These are phyloP conservation scores for Pituophis catenifer DNA, from an alignment of 2,113 vertebrate genomes.

Conservation along the genomic window DNA sequence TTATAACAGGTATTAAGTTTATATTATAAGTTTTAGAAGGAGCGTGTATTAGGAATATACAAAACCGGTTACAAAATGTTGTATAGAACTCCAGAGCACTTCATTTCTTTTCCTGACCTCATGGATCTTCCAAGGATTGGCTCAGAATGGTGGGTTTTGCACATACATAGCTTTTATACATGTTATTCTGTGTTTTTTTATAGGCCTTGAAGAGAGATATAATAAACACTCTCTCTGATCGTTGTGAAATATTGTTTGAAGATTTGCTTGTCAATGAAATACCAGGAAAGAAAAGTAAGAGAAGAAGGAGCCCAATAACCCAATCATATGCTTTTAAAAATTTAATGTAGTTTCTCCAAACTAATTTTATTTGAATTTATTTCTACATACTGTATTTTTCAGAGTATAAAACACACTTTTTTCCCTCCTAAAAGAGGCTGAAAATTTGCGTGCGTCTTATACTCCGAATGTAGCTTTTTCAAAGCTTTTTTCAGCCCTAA, in stretches of 20 bases:
- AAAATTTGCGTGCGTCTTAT: too few relatives aligned
- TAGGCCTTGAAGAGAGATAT: conserved; percentile 91
- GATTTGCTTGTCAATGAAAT: conserved; percentile 79
- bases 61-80: not conserved
- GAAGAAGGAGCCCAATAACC: not conserved
- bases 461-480: too few relatives aligned
- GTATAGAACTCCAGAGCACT: not conserved
- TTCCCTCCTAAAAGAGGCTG: too few relatives aligned
- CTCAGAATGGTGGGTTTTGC: not conserved
- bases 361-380: not conserved
- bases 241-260: conserved; percentile 90
- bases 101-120: not conserved
- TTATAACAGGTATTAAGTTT: not conserved
- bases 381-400: not conserved
- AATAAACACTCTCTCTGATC: conserved; percentile 83
- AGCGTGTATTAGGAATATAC: not conserved
- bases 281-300: conserved; percentile 63
- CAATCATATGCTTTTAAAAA: not conserved
- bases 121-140: not conserved
- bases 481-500: too few relatives aligned
- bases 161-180: not conserved
- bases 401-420: too few relatives aligned
- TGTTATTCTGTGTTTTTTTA: conserved; percentile 26
- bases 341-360: not conserved
- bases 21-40: not conserved